phyloP scores from a whole-genome alignment of 2,113 vertebrate species.

The Microtus richardsoni region DNA sequence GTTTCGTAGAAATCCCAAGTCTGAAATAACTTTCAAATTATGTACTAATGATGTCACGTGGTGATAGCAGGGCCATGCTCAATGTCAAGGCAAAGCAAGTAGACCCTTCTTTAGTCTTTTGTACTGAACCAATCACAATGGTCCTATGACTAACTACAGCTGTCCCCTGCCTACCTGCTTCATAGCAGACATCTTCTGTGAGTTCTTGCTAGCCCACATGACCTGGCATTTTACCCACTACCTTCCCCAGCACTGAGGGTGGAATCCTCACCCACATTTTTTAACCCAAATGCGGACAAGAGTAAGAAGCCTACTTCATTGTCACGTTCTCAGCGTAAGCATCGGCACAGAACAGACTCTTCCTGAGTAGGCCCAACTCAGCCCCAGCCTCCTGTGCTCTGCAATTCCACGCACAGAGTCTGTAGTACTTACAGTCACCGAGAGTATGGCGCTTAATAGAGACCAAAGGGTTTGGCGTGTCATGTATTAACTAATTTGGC shows the following conservation, averaged over 20 bases:
- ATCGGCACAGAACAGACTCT: neutral
- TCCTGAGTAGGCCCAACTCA: neutral
- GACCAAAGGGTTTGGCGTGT: neutral
- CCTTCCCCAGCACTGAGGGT: neutral
- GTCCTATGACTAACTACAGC: neutral
- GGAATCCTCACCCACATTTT: neutral
- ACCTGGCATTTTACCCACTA: neutral
- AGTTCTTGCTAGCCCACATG: neutral
- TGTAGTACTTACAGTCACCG: neutral
- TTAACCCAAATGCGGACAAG: neutral
- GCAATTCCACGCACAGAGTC: neutral
- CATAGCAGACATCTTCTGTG: neutral
- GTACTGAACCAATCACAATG: neutral
- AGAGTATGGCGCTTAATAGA: neutral
- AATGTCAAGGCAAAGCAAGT: neutral
- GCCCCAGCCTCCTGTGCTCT: neutral
- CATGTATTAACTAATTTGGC: neutral
- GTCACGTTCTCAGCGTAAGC: neutral
- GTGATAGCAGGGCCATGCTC: neutral
- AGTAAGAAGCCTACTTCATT: neutral
- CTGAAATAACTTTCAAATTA: slow-evolving; percentile 2
- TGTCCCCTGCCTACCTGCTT: neutral
- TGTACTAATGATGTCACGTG: neutral
- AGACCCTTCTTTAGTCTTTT: neutral
- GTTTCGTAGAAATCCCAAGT: neutral